These are phyloP conservation scores for Malurus cyaneus DNA, from an alignment of 2,113 vertebrate species.

Conservation along the genomic window DNA sequence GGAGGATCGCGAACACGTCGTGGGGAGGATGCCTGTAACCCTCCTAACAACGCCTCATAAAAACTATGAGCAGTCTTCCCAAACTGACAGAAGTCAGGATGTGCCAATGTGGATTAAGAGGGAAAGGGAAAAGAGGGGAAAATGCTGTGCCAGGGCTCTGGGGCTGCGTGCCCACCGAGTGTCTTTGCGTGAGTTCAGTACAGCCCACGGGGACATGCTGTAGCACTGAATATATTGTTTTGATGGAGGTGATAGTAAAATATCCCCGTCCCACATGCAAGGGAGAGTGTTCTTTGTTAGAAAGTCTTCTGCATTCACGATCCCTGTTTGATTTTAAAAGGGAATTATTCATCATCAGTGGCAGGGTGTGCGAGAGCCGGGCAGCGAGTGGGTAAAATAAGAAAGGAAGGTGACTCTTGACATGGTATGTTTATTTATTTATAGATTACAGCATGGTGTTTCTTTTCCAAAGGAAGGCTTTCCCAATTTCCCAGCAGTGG, in stretches of 20 bases:
- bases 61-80: neutral
- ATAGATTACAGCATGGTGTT: neutral
- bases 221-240: neutral
- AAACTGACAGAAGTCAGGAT: neutral
- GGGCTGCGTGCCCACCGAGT: rapidly evolving
- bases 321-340: neutral
- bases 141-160: rapidly evolving
- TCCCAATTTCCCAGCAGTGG: neutral
- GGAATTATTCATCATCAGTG: neutral
- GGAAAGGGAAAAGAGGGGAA: neutral
- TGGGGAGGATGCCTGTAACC: neutral
- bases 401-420: neutral
- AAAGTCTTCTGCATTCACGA: neutral
- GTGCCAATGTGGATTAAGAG: neutral
- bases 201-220: neutral
- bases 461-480: neutral
- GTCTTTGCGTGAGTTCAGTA: neutral
- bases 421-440: neutral
- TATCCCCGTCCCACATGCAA: neutral
- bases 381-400: neutral
- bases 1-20: neutral
- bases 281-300: neutral
- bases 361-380: neutral
- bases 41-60: neutral
- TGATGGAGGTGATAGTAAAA: neutral